phyloP scores from a whole-genome alignment of 2,888 invertebrate genomes.

The Ischnura elegans region DNA sequence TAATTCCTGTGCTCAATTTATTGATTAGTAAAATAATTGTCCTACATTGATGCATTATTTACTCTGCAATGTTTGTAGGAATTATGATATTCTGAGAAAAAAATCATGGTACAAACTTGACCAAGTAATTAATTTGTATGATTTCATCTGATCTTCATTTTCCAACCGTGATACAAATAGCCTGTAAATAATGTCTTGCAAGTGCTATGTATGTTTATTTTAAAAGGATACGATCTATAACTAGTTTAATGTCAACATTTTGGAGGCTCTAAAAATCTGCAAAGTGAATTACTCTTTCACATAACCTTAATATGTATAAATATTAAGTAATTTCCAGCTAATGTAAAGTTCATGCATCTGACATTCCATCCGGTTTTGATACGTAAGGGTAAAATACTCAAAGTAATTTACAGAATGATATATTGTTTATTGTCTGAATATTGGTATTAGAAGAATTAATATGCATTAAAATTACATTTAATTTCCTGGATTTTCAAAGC shows the following conservation, averaged over 20 bases:
- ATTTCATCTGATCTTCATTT: no score
- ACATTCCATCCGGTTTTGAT: conserved; percentile 13
- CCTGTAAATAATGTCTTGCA: no score
- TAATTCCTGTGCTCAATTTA: not conserved
- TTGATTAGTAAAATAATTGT: not conserved
- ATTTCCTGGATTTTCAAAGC: not conserved
- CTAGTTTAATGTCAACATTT: no score
- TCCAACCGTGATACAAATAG: no score
- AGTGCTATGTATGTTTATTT: no score
- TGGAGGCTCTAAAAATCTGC: no score
- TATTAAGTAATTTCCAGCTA: not conserved
- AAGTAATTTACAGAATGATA: not conserved
- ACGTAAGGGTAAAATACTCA: not conserved
- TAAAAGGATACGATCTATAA: no score
- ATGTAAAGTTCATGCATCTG: not conserved
- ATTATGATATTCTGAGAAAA: not conserved
- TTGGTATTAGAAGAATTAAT: not conserved
- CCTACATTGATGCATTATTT: not conserved
- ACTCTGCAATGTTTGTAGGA: not conserved
- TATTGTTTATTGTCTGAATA: not conserved
- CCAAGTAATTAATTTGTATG: no score
- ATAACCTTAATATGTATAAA: not conserved
- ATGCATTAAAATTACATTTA: not conserved
- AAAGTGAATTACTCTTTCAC: no score
- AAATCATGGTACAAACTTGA: no score